Conservation (phyloP, 2,113 vertebrate species). For the Labeo catla region DNA sequence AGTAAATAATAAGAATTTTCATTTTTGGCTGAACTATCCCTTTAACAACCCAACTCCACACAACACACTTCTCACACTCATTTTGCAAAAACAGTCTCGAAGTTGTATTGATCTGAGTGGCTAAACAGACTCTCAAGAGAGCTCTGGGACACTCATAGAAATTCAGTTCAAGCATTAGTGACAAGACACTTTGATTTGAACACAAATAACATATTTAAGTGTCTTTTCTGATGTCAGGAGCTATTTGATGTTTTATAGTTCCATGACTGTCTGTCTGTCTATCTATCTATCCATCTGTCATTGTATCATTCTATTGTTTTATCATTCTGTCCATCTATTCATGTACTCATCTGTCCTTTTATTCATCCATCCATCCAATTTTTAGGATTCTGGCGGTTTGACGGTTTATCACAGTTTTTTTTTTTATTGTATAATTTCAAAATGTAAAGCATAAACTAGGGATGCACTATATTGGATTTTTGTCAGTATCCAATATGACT, state of each 20-base stretch:
- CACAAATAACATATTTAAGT: neutral
- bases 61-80: neutral
- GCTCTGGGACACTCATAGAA: neutral
- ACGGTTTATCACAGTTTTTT: too few species aligned
- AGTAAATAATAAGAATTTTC: neutral
- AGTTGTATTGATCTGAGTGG: constrained; percentile 17
- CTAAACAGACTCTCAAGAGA: constrained; percentile 11
- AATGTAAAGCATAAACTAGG: too few species aligned
- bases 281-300: neutral
- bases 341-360: neutral
- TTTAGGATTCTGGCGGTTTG: too few species aligned
- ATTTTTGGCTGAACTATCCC: neutral
- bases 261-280: neutral
- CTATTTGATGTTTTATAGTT: neutral
- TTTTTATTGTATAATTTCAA: too few species aligned
- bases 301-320: too few species aligned
- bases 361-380: neutral
- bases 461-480: too few species aligned
- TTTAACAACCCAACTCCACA: neutral
- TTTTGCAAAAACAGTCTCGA: neutral
- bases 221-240: neutral
- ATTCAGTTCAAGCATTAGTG: neutral
- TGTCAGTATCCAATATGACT: too few species aligned
- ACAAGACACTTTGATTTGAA: neutral
- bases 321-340: neutral